Evolutionary conservation across 2,797 vertebrate genomes (phyloP).

Genomic region (Helarctos malayanus): DNA sequence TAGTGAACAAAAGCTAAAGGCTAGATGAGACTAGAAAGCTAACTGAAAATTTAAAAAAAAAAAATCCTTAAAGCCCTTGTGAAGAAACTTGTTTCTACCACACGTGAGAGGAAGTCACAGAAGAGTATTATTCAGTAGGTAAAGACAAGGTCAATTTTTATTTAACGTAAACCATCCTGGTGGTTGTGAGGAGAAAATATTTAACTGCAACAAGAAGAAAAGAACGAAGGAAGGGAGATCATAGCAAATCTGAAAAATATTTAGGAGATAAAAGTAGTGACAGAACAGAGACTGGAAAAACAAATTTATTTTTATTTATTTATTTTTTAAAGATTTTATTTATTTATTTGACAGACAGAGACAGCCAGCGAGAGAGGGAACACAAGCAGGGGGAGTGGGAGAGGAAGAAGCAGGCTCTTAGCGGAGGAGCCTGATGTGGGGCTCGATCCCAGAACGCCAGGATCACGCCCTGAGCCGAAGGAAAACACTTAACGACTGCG

Average conservation of each 20-base stretch:
- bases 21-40: background rate
- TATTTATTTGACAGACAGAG: too few species aligned
- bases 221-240: background rate
- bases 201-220: constrained; percentile 21
- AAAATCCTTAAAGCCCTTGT: background rate
- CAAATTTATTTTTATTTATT: background rate
- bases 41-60: background rate
- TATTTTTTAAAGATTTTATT: too few species aligned
- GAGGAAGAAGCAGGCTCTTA: too few species aligned
- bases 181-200: constrained; percentile 2
- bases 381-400: too few species aligned
- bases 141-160: background rate
- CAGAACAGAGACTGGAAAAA: background rate
- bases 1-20: background rate
- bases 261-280: background rate
- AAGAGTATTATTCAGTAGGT: background rate
- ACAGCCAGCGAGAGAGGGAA: too few species aligned
- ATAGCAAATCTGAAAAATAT: background rate
- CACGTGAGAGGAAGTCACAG: background rate
- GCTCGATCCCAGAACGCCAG: too few species aligned
- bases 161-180: background rate
- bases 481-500: too few species aligned
- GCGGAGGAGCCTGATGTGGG: too few species aligned
- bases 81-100: background rate
- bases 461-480: too few species aligned